Conservation (phyloP, 2,797 vertebrate genomes). For the Crenuchus spilurus region DNA sequence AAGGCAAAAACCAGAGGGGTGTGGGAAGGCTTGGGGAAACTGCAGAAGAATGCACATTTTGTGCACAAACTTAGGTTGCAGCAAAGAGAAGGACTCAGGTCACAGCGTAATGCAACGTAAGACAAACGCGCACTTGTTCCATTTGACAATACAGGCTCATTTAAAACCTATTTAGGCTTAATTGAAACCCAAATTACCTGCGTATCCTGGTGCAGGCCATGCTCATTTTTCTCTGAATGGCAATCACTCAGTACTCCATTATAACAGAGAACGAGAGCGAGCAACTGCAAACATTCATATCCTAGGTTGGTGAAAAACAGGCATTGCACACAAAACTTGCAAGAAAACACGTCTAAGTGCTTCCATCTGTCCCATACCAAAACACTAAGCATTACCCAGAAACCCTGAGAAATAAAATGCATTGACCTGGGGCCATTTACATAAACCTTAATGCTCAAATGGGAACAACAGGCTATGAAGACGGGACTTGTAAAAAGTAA, state of each 20-base stretch:
- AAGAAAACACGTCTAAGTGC: not conserved
- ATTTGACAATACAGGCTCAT: not conserved
- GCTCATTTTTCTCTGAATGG: conserved; percentile 6
- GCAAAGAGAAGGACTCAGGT: conserved; percentile 60
- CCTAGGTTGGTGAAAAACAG: not conserved
- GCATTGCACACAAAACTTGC: not conserved
- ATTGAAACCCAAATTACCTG: conserved; percentile 13
- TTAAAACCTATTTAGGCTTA: not conserved
- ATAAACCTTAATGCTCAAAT: not conserved
- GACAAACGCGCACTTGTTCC: conserved; percentile 41
- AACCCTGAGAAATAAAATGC: not conserved
- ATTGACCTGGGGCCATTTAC: not conserved
- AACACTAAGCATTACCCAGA: not conserved
- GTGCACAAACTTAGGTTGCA: conserved; percentile 53
- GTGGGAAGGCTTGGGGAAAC: conserved; percentile 73
- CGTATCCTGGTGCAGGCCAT: not conserved
- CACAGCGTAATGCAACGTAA: conserved; percentile 65
- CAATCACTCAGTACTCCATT: not conserved
- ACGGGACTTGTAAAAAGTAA: not conserved
- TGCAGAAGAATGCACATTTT: conserved; percentile 70
- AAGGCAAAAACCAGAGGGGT: conserved; percentile 74
- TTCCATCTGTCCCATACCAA: not conserved
- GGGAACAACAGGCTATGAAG: conserved; percentile 40
- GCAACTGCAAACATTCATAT: not conserved
- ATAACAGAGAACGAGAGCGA: not conserved